These are phyloP conservation scores for Nothobranchius kuhntae DNA, from an alignment of 2,113 vertebrate species.

Conservation along the genomic window DNA sequence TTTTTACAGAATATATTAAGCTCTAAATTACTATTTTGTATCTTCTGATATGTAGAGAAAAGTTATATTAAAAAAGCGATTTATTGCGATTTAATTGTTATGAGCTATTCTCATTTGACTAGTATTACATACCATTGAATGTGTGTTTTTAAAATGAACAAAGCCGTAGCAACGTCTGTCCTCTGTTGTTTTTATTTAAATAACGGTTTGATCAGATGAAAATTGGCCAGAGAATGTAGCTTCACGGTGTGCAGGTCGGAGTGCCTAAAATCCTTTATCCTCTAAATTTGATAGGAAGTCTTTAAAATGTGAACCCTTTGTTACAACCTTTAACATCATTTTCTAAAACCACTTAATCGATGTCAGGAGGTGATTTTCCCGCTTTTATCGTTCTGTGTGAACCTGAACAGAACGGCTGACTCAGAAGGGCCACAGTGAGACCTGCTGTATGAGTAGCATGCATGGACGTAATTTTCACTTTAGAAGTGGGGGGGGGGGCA, in stretches of 20 bases:
- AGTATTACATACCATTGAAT: constrained; percentile 60
- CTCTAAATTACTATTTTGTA: constrained; percentile 79
- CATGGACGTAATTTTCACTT: too few relatives aligned
- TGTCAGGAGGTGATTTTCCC: constrained; percentile 40
- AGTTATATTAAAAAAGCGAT: constrained; percentile 71
- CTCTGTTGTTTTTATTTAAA: constrained; percentile 39
- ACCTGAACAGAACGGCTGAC: constrained; percentile 27
- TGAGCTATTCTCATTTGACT: constrained; percentile 53
- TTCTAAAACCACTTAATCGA: constrained; percentile 38
- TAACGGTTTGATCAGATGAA: constrained; percentile 25
- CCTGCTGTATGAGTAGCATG: constrained; percentile 43
- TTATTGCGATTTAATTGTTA: constrained; percentile 60
- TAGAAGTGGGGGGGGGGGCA: too few relatives aligned
- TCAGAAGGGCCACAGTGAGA: constrained; percentile 42
- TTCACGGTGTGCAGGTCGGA: constrained; percentile 36
- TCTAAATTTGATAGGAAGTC: constrained; percentile 46
- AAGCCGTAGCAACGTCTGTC: constrained; percentile 37
- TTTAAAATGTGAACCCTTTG: constrained; percentile 40
- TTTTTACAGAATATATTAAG: constrained; percentile 77
- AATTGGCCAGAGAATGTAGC: constrained; percentile 44
- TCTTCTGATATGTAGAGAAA: constrained; percentile 70
- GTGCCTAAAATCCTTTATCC: constrained; percentile 58
- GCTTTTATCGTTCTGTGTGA: constrained; percentile 33
- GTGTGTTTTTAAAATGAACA: constrained; percentile 61
- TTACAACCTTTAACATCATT: constrained; percentile 30